Conservation (phyloP, 1,140 invertebrate species). For the Oedothorax gibbosus region DNA sequence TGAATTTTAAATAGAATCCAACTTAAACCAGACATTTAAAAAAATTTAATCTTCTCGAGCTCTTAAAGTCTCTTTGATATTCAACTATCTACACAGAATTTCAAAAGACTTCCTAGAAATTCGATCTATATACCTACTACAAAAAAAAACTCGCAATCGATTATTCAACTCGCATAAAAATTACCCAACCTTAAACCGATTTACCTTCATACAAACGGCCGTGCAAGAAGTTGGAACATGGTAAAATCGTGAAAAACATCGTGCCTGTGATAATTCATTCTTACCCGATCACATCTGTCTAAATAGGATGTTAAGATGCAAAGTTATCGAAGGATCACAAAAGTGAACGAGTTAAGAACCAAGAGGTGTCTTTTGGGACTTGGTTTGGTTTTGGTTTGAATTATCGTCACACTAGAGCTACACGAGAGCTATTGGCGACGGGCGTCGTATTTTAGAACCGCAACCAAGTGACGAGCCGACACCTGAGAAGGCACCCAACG, state of each 20-base stretch:
- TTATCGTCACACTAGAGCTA: too few species aligned
- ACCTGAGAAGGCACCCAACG: too few species aligned
- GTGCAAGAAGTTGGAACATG: background rate
- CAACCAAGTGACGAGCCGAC: too few species aligned
- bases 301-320: background rate
- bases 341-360: background rate
- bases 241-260: conserved; percentile 16
- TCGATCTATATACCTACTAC: background rate
- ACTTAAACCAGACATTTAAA: too few species aligned
- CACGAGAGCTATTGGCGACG: too few species aligned
- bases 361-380: background rate
- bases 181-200: conserved; percentile 12
- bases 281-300: background rate
- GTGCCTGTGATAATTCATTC: background rate
- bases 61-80: background rate
- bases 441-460: too few species aligned
- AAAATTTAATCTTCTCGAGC: background rate
- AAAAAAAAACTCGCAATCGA: too few species aligned
- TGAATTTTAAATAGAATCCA: too few species aligned
- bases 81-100: background rate
- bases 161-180: conserved; percentile 12
- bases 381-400: too few species aligned
- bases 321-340: background rate
- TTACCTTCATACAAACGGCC: background rate
- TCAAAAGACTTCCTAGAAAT: background rate